These are phyloP conservation scores for Thryonomys swinderianus DNA, from an alignment of 2,113 vertebrate species.

Conservation along the genomic window DNA sequence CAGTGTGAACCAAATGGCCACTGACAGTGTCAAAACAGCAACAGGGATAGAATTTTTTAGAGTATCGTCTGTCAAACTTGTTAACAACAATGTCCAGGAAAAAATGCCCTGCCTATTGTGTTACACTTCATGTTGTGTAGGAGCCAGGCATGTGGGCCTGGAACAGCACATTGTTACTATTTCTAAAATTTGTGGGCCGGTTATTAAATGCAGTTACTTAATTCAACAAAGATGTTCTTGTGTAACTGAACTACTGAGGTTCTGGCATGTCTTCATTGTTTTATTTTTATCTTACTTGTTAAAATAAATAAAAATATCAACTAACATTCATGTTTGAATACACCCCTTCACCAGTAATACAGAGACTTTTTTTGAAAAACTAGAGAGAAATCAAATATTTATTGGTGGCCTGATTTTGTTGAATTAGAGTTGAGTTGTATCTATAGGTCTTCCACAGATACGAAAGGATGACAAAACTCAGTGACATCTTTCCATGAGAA, in stretches of 20 bases:
- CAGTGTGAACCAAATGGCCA: not conserved
- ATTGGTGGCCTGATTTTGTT: slow-evolving; percentile 7
- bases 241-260: not conserved
- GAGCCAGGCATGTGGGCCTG: not conserved
- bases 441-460: not conserved
- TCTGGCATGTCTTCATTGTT: not conserved
- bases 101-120: not conserved
- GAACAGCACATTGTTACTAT: not conserved
- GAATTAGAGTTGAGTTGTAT: not conserved
- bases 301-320: not conserved
- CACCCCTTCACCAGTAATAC: not conserved
- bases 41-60: not conserved
- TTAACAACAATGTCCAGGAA: not conserved
- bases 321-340: not conserved
- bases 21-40: not conserved
- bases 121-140: not conserved
- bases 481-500: slow-evolving; percentile 4
- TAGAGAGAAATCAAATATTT: not conserved
- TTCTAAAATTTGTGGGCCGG: not conserved
- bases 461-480: slow-evolving; percentile 22
- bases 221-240: not conserved
- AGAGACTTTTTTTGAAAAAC: slow-evolving; percentile 23
- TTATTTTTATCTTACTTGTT: not conserved
- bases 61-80: not conserved
- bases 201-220: not conserved